Conservation (phyloP, 2,888 invertebrate species). For the Ischnura elegans region DNA sequence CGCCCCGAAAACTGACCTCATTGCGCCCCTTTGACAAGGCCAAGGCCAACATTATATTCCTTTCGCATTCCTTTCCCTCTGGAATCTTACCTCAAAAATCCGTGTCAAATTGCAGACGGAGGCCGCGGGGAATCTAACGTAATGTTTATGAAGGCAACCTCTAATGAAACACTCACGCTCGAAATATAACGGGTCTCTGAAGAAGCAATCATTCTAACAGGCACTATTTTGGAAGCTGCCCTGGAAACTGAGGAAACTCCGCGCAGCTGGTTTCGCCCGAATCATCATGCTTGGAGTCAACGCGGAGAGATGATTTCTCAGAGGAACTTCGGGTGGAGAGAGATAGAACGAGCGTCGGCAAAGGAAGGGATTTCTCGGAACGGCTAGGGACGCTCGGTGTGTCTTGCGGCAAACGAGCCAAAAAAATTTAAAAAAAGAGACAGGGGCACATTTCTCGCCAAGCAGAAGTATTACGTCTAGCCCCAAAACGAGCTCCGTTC, state of each 20-base stretch:
- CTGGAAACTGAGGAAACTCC: neutral
- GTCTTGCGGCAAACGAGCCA: neutral
- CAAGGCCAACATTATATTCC: too few species aligned
- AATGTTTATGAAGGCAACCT: too few species aligned
- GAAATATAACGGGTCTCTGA: neutral
- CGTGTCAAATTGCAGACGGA: too few species aligned
- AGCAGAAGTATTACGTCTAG: neutral
- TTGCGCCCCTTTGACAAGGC: too few species aligned
- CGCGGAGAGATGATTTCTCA: neutral
- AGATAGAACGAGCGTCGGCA: neutral
- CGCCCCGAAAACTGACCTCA: too few species aligned
- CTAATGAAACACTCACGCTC: too few species aligned
- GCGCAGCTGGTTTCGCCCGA: neutral
- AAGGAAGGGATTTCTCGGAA: neutral
- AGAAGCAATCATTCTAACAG: constrained; percentile 14
- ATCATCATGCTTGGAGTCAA: too few species aligned
- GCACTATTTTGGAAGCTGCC: neutral
- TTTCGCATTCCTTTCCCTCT: too few species aligned
- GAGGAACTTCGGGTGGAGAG: neutral
- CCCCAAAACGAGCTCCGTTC: neutral
- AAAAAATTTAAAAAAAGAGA: neutral
- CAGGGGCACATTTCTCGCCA: neutral
- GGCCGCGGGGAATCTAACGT: too few species aligned
- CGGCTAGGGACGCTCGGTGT: neutral
- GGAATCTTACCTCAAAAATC: too few species aligned